These are phyloP conservation scores for Nemapogon koenigi DNA, from an alignment of 2,888 invertebrate genomes.

Conservation along the genomic window DNA sequence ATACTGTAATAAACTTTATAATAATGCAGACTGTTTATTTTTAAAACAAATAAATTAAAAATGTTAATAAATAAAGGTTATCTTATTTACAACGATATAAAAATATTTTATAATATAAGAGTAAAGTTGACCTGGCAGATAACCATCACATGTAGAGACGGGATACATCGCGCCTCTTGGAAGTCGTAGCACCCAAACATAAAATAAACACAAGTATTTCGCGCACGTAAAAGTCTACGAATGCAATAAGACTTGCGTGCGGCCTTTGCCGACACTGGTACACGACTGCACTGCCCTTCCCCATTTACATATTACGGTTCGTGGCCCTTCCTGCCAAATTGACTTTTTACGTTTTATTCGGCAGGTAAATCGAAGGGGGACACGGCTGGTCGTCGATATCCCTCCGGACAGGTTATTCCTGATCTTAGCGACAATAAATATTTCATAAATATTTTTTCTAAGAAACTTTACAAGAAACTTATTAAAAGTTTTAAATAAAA, in stretches of 20 bases:
- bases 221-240: conserved; percentile 15
- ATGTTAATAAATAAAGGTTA: too few species aligned
- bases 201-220: conserved; percentile 1
- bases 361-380: conserved; percentile 60
- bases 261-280: conserved; percentile 28
- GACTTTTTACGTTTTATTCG: conserved; percentile 63
- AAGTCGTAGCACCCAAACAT: conserved; percentile 21
- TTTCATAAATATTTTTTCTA: too few species aligned
- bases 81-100: neutral
- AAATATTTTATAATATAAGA: conserved; percentile 10
- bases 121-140: conserved; percentile 39
- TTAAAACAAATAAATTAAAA: too few species aligned
- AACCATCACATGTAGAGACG: conserved; percentile 42
- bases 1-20: too few species aligned
- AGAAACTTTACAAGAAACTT: too few species aligned
- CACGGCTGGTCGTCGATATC: conserved; percentile 33
- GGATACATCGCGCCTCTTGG: conserved; percentile 40
- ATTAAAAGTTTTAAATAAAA: too few species aligned
- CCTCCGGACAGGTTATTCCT: conserved; percentile 28
- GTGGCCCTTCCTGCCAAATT: conserved; percentile 60
- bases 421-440: too few species aligned
- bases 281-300: conserved; percentile 55
- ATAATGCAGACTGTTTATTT: too few species aligned
- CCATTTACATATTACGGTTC: conserved; percentile 56
- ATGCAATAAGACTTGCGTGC: conserved; percentile 29